Evolutionary conservation across 2,888 invertebrate genomes (phyloP).

Genomic region (Halictus ligatus): DNA sequence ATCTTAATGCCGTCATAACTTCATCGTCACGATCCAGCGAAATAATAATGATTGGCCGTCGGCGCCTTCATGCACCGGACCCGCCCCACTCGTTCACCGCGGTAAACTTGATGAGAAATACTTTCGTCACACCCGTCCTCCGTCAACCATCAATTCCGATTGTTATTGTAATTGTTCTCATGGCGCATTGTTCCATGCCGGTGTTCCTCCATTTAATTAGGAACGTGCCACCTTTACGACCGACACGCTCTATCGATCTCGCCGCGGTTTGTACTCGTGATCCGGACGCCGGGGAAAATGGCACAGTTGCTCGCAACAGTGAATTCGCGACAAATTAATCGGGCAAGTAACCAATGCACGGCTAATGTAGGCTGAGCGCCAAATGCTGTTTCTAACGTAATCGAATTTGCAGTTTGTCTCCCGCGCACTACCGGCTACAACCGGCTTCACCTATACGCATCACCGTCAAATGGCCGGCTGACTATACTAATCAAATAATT

Average conservation of each 20-base stretch:
- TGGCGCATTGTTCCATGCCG: not conserved
- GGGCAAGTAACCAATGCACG: constrained; percentile 63
- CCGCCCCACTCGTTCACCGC: constrained; percentile 50
- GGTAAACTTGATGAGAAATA: constrained; percentile 40
- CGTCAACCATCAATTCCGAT: not conserved
- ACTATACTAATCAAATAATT: constrained; percentile 58
- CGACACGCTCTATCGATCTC: constrained; percentile 18
- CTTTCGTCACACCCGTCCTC: not conserved
- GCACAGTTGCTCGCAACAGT: constrained; percentile 38
- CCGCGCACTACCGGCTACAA: constrained; percentile 18
- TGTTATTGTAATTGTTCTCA: constrained; percentile 26
- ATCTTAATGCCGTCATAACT: constrained; percentile 46
- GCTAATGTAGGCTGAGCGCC: constrained; percentile 66
- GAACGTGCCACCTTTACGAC: constrained; percentile 8
- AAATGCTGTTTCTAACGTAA: constrained; percentile 75
- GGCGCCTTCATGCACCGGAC: not conserved
- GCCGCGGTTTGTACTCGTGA: not conserved
- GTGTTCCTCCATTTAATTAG: constrained; percentile 41
- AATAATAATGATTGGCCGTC: not conserved
- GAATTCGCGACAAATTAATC: constrained; percentile 68
- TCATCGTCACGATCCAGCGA: constrained; percentile 44
- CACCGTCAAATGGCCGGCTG: constrained; percentile 46
- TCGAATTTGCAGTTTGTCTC: constrained; percentile 74
- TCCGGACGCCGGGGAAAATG: constrained; percentile 17
- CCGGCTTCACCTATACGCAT: constrained; percentile 43